Conservation (phyloP, 37 sponge, comb jelly and placozoan genomes). For the Aphrocallistes beatrix region DNA sequence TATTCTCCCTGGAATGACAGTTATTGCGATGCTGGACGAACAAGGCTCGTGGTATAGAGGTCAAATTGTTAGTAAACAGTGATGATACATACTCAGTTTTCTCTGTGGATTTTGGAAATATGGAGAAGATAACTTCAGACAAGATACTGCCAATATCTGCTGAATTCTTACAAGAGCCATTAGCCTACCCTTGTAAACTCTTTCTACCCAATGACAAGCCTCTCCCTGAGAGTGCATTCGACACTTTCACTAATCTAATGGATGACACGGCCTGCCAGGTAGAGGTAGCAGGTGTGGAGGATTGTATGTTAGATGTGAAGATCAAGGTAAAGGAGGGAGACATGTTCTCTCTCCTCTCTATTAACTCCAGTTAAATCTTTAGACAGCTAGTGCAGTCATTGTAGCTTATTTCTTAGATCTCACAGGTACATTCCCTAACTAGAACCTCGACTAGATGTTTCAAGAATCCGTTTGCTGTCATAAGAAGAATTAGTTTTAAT, state of each 20-base stretch:
- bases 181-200: not conserved
- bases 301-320: not conserved
- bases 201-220: not conserved
- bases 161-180: not conserved
- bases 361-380: not conserved
- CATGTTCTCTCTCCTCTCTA: not conserved
- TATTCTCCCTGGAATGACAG: not conserved
- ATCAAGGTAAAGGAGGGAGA: not conserved
- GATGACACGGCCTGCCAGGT: not conserved
- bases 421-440: not conserved
- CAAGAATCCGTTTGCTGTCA: too few relatives aligned
- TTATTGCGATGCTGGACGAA: not conserved
- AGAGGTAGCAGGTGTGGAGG: not conserved
- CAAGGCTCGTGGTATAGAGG: not conserved
- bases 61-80: not conserved
- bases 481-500: not conserved
- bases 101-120: constrained; percentile 3
- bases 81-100: not conserved
- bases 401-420: not conserved
- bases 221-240: not conserved
- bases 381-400: not conserved
- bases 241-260: not conserved
- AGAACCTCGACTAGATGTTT: not conserved
- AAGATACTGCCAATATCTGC: not conserved
- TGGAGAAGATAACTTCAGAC: not conserved